Conservation (phyloP, 2,113 vertebrate species). For the Thymallus thymallus region DNA sequence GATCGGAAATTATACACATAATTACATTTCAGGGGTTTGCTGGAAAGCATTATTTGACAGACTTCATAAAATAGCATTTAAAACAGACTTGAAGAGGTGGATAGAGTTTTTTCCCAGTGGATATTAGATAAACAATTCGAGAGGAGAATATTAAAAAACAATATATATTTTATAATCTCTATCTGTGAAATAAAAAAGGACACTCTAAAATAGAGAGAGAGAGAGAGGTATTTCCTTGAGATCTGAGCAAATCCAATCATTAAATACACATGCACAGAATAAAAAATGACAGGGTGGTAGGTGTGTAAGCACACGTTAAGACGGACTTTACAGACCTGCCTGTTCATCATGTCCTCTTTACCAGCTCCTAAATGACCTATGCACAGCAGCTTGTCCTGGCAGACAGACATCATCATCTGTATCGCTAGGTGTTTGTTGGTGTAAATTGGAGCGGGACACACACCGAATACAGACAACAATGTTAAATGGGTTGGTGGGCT, state of each 20-base stretch:
- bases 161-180: neutral
- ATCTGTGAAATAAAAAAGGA: conserved; percentile 9
- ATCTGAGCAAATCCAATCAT: neutral
- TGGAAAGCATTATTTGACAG: no score
- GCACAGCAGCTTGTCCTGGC: conserved; percentile 7
- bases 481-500: neutral
- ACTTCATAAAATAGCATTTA: no score
- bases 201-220: neutral
- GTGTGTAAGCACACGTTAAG: neutral
- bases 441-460: neutral
- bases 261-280: neutral
- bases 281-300: neutral
- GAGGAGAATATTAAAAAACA: no score
- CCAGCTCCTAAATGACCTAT: conserved; percentile 3
- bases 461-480: neutral
- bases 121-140: no score
- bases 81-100: no score
- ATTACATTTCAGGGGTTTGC: no score
- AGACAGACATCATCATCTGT: conserved; percentile 18
- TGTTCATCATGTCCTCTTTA: conserved; percentile 5
- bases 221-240: no score
- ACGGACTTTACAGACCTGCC: neutral
- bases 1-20: no score
- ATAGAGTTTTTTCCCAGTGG: no score
- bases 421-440: conserved; percentile 31